Evolutionary conservation across 92 coral and sea anemone species (phyloP).

Genomic region (Heteractis magnifica): DNA sequence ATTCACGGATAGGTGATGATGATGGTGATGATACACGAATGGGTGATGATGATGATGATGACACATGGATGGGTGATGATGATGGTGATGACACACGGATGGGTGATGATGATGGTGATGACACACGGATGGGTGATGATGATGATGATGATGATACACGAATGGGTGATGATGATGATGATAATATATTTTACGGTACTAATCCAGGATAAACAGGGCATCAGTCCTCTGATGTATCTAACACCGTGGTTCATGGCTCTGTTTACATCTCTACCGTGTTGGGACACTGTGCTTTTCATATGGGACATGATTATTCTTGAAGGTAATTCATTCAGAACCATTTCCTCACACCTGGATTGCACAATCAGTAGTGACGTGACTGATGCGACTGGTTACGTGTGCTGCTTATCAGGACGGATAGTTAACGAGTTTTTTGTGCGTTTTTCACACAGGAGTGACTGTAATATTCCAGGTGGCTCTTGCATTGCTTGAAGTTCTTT

Average conservation of each 20-base stretch:
- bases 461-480: constrained; percentile 84
- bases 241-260: constrained; percentile 99
- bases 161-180: background rate
- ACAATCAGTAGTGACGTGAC: background rate
- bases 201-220: constrained; percentile 66
- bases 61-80: background rate
- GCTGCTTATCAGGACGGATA: background rate
- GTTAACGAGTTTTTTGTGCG: background rate
- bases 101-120: constrained; percentile 1
- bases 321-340: constrained; percentile 43
- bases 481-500: constrained; percentile 61
- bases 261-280: constrained; percentile 89
- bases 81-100: background rate
- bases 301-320: constrained; percentile 91
- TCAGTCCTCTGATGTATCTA: constrained; percentile 80
- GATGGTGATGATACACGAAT: background rate
- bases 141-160: background rate
- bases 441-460: constrained; percentile 52
- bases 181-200: background rate
- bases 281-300: constrained; percentile 89
- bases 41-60: background rate
- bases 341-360: background rate
- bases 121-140: background rate
- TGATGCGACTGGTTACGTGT: background rate
- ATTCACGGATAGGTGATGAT: background rate